Percentiles rank a stretch among this genome's conserved stretches.
These are phyloP conservation scores for Rhinella marina DNA, from an alignment of 2,797 vertebrate genomes.

Conservation along the genomic window DNA sequence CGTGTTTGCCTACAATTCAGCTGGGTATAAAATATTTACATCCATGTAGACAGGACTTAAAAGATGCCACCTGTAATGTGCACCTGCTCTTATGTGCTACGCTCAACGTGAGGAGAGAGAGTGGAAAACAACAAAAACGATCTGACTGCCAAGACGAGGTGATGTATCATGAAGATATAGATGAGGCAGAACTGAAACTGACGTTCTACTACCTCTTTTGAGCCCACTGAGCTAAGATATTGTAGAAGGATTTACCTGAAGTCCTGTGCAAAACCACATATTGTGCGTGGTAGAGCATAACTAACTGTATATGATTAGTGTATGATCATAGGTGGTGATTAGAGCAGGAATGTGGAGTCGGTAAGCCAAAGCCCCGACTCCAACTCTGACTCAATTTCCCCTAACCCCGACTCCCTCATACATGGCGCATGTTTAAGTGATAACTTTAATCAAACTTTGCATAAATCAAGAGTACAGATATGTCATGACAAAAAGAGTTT, in stretches of 20 bases:
- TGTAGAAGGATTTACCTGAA: neutral
- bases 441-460: too few relatives aligned
- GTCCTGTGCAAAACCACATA: neutral
- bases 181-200: constrained; percentile 24
- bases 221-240: neutral
- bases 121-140: neutral
- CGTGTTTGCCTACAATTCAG: constrained; percentile 22
- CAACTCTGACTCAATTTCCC: too few relatives aligned
- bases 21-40: constrained; percentile 45
- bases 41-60: constrained; percentile 30
- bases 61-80: constrained; percentile 25
- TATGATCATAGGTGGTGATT: too few relatives aligned
- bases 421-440: too few relatives aligned
- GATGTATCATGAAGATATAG: neutral
- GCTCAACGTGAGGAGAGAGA: neutral
- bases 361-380: too few relatives aligned
- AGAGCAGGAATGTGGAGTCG: too few relatives aligned
- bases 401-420: too few relatives aligned
- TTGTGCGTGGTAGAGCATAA: neutral
- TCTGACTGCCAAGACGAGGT: neutral
- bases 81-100: constrained; percentile 7
- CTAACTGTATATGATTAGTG: too few relatives aligned
- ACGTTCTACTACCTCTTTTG: neutral
- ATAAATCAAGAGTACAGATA: too few relatives aligned
- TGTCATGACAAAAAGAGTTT: too few relatives aligned